Conservation (phyloP, 2,797 vertebrate genomes). For the Myripristis jacobus region DNA sequence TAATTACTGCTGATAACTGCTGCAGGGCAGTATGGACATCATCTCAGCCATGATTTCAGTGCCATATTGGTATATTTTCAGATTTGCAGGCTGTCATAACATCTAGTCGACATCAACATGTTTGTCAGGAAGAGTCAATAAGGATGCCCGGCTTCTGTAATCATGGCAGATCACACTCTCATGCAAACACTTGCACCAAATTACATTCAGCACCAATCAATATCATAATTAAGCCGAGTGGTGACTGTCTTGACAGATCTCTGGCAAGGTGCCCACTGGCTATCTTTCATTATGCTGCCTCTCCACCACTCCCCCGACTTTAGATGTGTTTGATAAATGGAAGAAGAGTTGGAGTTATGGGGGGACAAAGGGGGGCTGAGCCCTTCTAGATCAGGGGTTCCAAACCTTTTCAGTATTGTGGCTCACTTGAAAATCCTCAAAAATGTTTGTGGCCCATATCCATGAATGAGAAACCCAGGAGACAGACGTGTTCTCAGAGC, state of each 20-base stretch:
- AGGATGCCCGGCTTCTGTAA: not conserved
- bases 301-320: not conserved
- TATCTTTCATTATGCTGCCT: conserved; percentile 8
- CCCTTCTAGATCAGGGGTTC: too few species aligned
- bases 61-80: too few species aligned
- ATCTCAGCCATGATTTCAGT: too few species aligned
- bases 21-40: too few species aligned
- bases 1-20: too few species aligned
- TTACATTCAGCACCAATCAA: conserved; percentile 37
- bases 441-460: too few species aligned
- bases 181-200: not conserved
- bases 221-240: conserved; percentile 49
- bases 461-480: too few species aligned
- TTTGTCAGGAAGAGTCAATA: not conserved
- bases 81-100: too few species aligned
- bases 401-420: too few species aligned
- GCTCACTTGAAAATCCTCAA: too few species aligned
- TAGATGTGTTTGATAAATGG: not conserved
- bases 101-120: too few species aligned
- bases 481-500: too few species aligned
- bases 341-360: not conserved
- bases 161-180: not conserved
- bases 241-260: conserved; percentile 21
- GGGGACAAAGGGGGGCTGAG: not conserved
- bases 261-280: conserved; percentile 21